phyloP scores from a whole-genome alignment of 2,113 vertebrate genomes.

The Herpailurus yagouaroundi region DNA sequence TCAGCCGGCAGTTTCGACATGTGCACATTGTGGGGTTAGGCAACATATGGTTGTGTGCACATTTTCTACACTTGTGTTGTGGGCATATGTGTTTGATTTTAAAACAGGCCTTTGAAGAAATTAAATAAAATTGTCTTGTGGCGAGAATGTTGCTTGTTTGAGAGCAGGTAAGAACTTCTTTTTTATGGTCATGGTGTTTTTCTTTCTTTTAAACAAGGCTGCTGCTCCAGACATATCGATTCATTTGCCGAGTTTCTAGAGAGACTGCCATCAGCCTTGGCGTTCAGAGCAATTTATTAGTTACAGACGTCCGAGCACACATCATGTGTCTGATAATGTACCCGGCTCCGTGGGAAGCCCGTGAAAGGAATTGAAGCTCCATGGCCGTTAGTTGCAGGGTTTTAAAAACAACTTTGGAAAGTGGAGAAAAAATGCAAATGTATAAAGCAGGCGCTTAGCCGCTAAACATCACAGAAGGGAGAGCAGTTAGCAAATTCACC shows the following conservation, averaged over 20 bases:
- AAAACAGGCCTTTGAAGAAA: conserved; percentile 33
- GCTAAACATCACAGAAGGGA: not conserved
- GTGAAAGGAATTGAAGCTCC: conserved; percentile 7
- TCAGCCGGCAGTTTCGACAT: not conserved
- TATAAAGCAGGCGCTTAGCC: not conserved
- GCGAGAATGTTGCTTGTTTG: conserved; percentile 36
- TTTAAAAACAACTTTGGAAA: conserved; percentile 47
- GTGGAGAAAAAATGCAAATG: conserved; percentile 16
- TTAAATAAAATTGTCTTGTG: conserved; percentile 48
- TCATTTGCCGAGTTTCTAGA: conserved; percentile 56
- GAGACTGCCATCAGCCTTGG: conserved; percentile 43
- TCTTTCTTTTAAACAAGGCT: conserved; percentile 42
- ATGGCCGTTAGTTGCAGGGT: not conserved
- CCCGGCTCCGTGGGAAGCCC: conserved; percentile 14
- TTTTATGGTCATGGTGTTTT: not conserved
- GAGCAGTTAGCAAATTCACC: conserved; percentile 36
- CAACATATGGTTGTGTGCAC: not conserved
- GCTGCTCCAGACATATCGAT: conserved; percentile 53
- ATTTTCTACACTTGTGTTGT: not conserved
- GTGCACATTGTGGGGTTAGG: not conserved
- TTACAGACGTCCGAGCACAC: conserved; percentile 5
- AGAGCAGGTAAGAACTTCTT: conserved; percentile 8
- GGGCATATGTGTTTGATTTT: conserved; percentile 46
- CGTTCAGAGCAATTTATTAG: conserved; percentile 61
- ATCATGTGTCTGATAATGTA: conserved; percentile 8